Evolutionary conservation across 2,888 invertebrate genomes (phyloP), one percentile per base, ranked within the genome.

Genomic region (Hololepta plana): DNA sequence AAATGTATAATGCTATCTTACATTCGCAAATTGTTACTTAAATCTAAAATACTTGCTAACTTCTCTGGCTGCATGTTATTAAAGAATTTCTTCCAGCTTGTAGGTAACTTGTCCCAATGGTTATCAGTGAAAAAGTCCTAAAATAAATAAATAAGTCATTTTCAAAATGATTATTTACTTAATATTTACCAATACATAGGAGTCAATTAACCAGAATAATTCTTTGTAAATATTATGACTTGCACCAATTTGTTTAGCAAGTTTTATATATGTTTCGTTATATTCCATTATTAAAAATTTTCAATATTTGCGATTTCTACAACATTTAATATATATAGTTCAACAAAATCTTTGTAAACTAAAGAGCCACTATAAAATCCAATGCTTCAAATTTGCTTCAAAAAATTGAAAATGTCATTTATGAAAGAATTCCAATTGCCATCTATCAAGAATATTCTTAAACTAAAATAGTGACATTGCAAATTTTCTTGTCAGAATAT

Each of bases 41-140:
- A n/a, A n/a, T n/a, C n/a, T n/a, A 17, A 17, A 7, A 17, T 17
- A 7, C 17, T 7, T 17, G 7, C 17, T 17, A 17, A 17, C 7
- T 17, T n/a, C 7, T 7, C 7, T 7, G n/a, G n/a, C 7, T n/a
- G 6, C 7, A 17, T 17, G 6, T 7, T 7, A n/a, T n/a, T n/a
- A n/a, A 17, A 17, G n/a, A 17, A 17, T 17, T 17, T n/a, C n/a
- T 17, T 17, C 17, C 17, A 17, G n/a, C 17, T 17, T 7, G 6
- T 17, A 7, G n/a, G n/a, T 17, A 17, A 17, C n/a, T 7, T 7
- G n/a, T 17, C n/a, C 17, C 17, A 17, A n/a, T 17, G 17, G n/a
- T 17, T n/a, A 7, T 17, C 17, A n/a, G 17, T 17, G 17, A 17
- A 17, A 17, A 17, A 17, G n/a, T 17, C 17, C 17, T 17, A 17